These are phyloP conservation scores for Hartigia nigra DNA, from an alignment of 2,888 invertebrate genomes.

Conservation along the genomic window DNA sequence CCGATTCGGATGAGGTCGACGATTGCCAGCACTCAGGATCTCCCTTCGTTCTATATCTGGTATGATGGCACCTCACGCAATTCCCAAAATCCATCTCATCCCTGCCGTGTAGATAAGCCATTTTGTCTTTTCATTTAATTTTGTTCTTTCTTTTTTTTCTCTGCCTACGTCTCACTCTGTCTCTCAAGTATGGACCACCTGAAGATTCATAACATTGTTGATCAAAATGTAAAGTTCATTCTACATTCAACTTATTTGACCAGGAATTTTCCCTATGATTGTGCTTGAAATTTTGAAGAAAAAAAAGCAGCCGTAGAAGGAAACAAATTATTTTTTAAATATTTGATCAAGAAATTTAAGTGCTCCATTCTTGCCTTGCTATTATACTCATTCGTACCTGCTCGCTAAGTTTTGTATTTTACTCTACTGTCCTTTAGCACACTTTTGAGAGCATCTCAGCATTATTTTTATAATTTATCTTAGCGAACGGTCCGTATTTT, in stretches of 20 bases:
- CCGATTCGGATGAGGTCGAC: conserved; percentile 4
- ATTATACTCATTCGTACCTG: conserved; percentile 21
- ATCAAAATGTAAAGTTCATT: not conserved
- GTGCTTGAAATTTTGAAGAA: not conserved
- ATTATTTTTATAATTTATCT: conserved; percentile 18
- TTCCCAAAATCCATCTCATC: conserved; percentile 40
- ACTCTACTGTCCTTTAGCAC: conserved; percentile 32
- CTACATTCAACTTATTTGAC: not conserved
- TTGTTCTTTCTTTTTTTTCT: not conserved
- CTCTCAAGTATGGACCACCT: not conserved
- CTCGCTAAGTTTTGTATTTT: conserved; percentile 43
- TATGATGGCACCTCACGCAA: conserved; percentile 67
- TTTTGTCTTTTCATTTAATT: conserved; percentile 3
- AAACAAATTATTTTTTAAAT: too few relatives aligned
- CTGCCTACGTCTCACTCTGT: not conserved
- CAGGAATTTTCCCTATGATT: not conserved
- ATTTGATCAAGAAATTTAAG: not conserved
- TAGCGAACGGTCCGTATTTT: conserved; percentile 22
- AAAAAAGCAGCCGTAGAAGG: not conserved
- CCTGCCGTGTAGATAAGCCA: conserved; percentile 31
- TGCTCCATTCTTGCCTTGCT: not conserved
- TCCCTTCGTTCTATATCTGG: conserved; percentile 64
- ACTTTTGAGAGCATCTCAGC: conserved; percentile 28
- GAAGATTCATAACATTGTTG: not conserved
- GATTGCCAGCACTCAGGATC: conserved; percentile 59